Evolutionary conservation across 2,113 vertebrate genomes (phyloP).

Genomic region (Trichechus manatus): DNA sequence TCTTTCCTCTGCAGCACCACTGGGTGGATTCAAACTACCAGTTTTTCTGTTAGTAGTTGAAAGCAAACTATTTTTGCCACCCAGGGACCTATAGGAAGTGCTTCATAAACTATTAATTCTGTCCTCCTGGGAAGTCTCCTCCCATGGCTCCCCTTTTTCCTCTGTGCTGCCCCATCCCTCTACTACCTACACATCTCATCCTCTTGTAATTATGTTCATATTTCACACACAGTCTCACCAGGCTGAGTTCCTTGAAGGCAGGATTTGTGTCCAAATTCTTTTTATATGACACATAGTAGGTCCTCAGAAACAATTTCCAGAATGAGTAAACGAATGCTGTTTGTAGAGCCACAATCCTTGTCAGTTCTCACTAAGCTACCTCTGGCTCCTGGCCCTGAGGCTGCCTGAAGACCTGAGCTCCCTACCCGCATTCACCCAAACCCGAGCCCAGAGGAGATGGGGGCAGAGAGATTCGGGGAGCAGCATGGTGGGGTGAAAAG

Average conservation of each 20-base stretch:
- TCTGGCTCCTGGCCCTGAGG: background rate
- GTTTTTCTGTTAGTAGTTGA: background rate
- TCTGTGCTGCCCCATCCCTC: background rate
- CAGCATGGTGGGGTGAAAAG: background rate
- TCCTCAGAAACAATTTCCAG: conserved; percentile 26
- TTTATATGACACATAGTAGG: conserved; percentile 13
- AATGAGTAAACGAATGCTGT: background rate
- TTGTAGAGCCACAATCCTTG: background rate
- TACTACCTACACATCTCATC: background rate
- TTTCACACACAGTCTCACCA: background rate
- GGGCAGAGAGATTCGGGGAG: background rate
- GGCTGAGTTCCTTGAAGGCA: background rate
- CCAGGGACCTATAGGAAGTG: background rate
- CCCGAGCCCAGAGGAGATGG: background rate
- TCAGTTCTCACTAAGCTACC: background rate
- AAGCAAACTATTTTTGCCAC: background rate
- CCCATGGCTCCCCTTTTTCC: background rate
- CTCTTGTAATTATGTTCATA: background rate
- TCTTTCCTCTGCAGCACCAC: background rate
- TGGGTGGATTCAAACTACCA: background rate
- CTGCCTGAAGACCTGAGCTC: background rate
- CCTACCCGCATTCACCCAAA: background rate
- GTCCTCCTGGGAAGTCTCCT: background rate
- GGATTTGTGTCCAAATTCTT: conserved; percentile 23
- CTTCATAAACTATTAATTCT: background rate